Evolutionary conservation across 2,797 vertebrate species (phyloP).

Genomic region (Chromobotia macracanthus): DNA sequence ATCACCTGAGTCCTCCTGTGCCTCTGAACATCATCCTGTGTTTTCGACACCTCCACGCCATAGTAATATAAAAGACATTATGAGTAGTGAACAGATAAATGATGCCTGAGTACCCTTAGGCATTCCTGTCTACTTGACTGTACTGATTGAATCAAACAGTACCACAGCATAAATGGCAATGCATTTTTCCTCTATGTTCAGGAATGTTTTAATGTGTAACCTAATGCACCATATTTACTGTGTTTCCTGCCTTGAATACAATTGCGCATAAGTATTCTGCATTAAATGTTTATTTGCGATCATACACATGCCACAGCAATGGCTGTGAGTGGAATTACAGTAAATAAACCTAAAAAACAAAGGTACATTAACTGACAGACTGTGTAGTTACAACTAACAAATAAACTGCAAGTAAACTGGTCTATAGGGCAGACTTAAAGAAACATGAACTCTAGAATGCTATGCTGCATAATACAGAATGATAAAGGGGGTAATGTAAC

Average conservation of each 20-base stretch:
- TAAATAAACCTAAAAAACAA: slow-evolving; percentile 66
- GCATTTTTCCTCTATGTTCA: slow-evolving; percentile 30
- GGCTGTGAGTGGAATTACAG: slow-evolving; percentile 33
- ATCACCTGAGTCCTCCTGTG: slow-evolving; percentile 88
- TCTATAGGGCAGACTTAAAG: slow-evolving; percentile 32
- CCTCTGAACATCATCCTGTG: slow-evolving; percentile 95
- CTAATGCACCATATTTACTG: slow-evolving; percentile 53
- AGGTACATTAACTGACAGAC: slow-evolving; percentile 70
- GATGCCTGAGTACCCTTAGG: slow-evolving; percentile 43
- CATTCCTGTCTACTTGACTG: slow-evolving; percentile 59
- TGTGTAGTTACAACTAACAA: slow-evolving; percentile 63
- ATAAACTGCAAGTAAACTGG: slow-evolving; percentile 32
- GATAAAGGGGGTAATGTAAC: slow-evolving; percentile 62
- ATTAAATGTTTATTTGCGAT: slow-evolving; percentile 65
- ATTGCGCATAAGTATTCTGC: slow-evolving; percentile 57
- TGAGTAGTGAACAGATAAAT: slow-evolving; percentile 25
- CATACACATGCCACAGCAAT: slow-evolving; percentile 52
- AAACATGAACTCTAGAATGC: slow-evolving; percentile 24
- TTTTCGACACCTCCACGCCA: slow-evolving; percentile 91
- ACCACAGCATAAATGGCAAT: slow-evolving; percentile 29
- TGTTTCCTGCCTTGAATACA: slow-evolving; percentile 48
- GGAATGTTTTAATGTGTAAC: slow-evolving; percentile 51
- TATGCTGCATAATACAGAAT: slow-evolving; percentile 20
- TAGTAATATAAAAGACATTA: slow-evolving; percentile 82
- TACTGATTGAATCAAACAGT: slow-evolving; percentile 59